These are phyloP conservation scores for Okapia johnstoni DNA, from an alignment of 2,113 vertebrate species.

Conservation along the genomic window DNA sequence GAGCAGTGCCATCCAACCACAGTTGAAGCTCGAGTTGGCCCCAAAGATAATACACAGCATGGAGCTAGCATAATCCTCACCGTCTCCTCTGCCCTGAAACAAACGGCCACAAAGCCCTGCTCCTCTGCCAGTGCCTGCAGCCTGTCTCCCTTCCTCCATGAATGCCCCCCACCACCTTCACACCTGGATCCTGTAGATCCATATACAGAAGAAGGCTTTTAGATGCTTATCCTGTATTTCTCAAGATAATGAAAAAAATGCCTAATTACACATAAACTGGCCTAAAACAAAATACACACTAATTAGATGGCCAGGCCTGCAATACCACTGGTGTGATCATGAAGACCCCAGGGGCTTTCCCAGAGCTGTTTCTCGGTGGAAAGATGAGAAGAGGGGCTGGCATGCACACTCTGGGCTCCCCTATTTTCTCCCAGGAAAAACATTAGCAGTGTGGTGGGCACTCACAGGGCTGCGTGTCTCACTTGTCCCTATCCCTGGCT, in stretches of 20 bases:
- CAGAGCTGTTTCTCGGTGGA: not conserved
- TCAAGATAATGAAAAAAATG: constrained; percentile 15
- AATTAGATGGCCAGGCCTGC: not conserved
- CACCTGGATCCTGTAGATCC: not conserved
- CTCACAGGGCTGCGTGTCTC: not conserved
- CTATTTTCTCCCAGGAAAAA: not conserved
- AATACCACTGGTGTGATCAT: not conserved
- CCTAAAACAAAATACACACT: not conserved
- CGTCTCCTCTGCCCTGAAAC: not conserved
- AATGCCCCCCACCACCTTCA: not conserved
- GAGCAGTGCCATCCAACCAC: not conserved
- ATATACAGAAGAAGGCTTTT: not conserved
- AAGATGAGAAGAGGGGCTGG: not conserved
- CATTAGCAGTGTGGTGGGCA: not conserved
- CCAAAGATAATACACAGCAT: not conserved
- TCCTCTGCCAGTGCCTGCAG: not conserved
- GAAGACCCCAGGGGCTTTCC: not conserved
- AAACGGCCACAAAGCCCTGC: fast-evolving
- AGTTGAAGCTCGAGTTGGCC: not conserved
- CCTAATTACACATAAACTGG: constrained; percentile 6
- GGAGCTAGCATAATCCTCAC: not conserved
- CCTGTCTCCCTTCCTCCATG: not conserved
- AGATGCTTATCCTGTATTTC: not conserved
- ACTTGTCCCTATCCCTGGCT: not conserved
- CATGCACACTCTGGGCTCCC: not conserved